These are phyloP conservation scores for Pseudomyrmex dendroicus DNA, from an alignment of 1,140 invertebrate species.

Conservation along the genomic window DNA sequence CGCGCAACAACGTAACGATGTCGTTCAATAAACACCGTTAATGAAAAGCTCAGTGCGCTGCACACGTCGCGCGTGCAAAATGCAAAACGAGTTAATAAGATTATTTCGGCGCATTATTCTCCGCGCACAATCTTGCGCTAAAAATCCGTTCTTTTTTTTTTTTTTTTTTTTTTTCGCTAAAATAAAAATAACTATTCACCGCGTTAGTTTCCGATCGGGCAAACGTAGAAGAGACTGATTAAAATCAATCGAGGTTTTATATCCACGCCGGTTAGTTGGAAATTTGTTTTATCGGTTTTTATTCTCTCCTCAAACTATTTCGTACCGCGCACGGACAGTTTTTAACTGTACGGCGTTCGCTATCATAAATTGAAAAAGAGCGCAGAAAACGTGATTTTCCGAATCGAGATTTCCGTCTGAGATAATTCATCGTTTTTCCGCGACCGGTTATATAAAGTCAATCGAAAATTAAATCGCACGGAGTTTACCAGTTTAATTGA, in stretches of 20 bases:
- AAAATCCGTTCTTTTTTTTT: background rate
- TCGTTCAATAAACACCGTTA: background rate
- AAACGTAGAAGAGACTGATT: conserved; percentile 18
- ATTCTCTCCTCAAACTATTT: conserved; percentile 23
- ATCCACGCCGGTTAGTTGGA: conserved; percentile 30
- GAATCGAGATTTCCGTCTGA: conserved; percentile 38
- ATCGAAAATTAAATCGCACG: conserved; percentile 18
- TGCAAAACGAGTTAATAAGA: too few relatives aligned
- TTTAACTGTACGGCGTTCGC: conserved; percentile 24
- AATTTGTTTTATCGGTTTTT: conserved; percentile 44
- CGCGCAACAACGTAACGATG: background rate
- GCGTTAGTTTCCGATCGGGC: background rate
- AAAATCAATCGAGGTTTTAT: conserved; percentile 19
- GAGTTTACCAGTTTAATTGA: conserved; percentile 38
- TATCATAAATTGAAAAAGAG: conserved; percentile 48
- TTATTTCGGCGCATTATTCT: too few relatives aligned
- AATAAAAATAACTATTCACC: conserved; percentile 20
- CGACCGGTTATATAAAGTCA: conserved; percentile 36
- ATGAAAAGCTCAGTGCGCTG: background rate
- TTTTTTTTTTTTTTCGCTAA: background rate
- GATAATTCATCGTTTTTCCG: conserved; percentile 29
- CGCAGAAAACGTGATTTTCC: conserved; percentile 25
- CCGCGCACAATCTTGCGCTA: too few relatives aligned
- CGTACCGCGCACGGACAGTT: conserved; percentile 15
- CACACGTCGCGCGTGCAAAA: too few relatives aligned